Evolutionary conservation across 2,113 vertebrate species (phyloP), one percentile per base, ranked within the genome.

Genomic region (Pyrgilauda ruficollis): DNA sequence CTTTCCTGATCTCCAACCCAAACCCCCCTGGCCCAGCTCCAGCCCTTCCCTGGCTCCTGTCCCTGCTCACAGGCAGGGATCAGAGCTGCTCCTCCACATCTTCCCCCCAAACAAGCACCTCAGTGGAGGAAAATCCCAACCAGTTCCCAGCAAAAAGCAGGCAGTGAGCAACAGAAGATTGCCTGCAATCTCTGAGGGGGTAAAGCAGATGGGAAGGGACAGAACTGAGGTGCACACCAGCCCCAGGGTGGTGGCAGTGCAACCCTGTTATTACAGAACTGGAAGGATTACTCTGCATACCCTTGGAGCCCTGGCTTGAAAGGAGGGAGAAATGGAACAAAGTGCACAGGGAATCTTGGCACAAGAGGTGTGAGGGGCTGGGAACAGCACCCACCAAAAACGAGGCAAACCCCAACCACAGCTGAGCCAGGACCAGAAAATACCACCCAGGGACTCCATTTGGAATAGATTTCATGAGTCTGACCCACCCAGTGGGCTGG

Each of bases 281-380:
- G 87, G 70, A 61, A 46, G 33, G 61, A 28, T 50, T 7, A 61
- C 62, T 75, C 75, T 1, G 6, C 0, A 0, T 24, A 39, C n/a
- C 56, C 47, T 33, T 10, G 0, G 9, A 52, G 74, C 22, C 35
- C 13, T 20, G 26, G 58, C 30, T 33, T 39, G n/a, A 50, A 27
- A 64, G 41, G 68, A 52, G 11, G 35, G 35, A 73, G n/a, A 74
- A 37, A 23, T 0, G 11, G 46, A 30, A 59, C 5, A 26, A 13
- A 66, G 63, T 15, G 14, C 41, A 2, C 6, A 7, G 39, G 55
- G 50, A 37, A 49, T 19, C 28, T 5, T 3, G 1, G 15, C 2
- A 1, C 11, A 26, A 8, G 8, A 4, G 1, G 14, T 3, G 5
- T 3, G 70, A 66, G 33, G 66, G 56, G 37, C 4, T n/a, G 87